Base-by-base conservation (phyloP, 2,888 invertebrate genomes). In the Ryuthela nishihirai region DNA sequence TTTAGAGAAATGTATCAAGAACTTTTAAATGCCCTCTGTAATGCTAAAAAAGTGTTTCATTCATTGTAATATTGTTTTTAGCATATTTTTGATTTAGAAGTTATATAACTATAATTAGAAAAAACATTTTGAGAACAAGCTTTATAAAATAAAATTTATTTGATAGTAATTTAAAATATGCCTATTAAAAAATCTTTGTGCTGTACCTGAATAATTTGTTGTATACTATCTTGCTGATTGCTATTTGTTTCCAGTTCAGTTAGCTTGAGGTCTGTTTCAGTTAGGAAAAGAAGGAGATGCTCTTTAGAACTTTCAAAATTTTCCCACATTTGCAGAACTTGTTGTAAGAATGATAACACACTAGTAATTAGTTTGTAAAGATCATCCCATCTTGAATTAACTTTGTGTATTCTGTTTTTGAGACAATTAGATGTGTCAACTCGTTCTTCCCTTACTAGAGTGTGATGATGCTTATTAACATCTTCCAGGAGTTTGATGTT, bases 271-370 rank as follows among this genome's bases (percentile, higher is more conserved):
- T 63, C 55, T 2, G 23, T 42, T 47, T 63, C 59, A 5, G 60
- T 48, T n/a, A 63, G 43, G 21, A 61, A 60, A 6, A 63, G 43
- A 20, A 50, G 44, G 4, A 63, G 20, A 32, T 50, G 47, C 23
- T 60, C 52, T 39, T 53, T 41, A 15, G 32, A 17, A 17, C 39
- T 40, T 9, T 55, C 44, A 45, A 54, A 63, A 17, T 54, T 52
- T 5, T 43, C 63, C 63, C 63, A 59, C 18, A 44, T 17, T 34
- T 60, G 52, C 17, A 63, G 29, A 20, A 44, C 39, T 20, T 60
- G 18, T 29, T 24, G 32, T 4, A 60, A 23, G 6, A 12, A 29
- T 5, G 40, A 20, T 17, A 52, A 24, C 4, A 36, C 38, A 36
- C 36, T 26, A 17, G 20, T 10, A n/a, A 63, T 40, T 25, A 45